Conservation (phyloP, 2,888 invertebrate species). For the Dynastes hyllus region DNA sequence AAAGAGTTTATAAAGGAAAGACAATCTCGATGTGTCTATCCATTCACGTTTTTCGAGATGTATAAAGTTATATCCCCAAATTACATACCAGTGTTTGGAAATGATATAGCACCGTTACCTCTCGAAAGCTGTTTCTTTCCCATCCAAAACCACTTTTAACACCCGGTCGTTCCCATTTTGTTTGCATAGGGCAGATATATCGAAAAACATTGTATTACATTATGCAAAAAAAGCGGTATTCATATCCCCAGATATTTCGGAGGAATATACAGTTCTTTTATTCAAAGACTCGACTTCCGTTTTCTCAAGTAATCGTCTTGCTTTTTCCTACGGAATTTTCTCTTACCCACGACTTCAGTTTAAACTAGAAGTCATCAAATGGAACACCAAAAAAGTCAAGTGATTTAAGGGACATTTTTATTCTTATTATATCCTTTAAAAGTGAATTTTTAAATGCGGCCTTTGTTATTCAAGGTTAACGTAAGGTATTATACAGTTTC, state of each 20-base stretch:
- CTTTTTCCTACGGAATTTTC: neutral
- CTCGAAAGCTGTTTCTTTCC: neutral
- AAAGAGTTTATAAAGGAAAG: neutral
- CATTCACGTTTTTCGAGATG: neutral
- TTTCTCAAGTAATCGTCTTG: neutral
- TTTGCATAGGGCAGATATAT: conserved; percentile 25
- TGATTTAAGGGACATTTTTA: too few species aligned
- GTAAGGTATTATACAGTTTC: too few species aligned
- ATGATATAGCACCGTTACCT: neutral
- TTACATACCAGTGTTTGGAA: neutral
- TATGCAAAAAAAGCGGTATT: conserved; percentile 16
- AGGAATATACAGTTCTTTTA: conserved; percentile 8
- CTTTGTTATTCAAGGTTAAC: too few species aligned
- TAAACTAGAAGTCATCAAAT: neutral
- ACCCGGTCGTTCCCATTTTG: neutral
- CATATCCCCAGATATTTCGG: conserved; percentile 10
- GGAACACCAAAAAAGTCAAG: too few species aligned
- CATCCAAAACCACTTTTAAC: neutral
- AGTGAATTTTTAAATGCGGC: too few species aligned
- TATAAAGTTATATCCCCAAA: neutral
- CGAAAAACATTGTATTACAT: neutral
- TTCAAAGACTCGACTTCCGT: conserved; percentile 14
- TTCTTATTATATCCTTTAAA: too few species aligned
- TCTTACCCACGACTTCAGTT: neutral
- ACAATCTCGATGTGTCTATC: neutral